These are phyloP conservation scores for Amblyraja radiata DNA, from an alignment of 2,797 vertebrate genomes.

Conservation along the genomic window DNA sequence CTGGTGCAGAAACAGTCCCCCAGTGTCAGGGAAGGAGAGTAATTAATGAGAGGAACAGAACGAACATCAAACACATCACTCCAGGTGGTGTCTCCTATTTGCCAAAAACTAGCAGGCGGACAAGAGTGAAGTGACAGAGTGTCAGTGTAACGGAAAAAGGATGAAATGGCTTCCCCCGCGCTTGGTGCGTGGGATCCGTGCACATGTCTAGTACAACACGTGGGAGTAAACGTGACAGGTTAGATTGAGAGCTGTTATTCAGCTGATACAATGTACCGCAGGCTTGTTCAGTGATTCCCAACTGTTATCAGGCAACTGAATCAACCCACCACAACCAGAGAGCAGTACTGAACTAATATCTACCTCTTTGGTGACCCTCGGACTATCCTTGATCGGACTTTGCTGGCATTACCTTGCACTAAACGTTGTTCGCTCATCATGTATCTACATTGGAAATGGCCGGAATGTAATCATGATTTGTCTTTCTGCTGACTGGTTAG, in stretches of 20 bases:
- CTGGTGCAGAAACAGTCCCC: constrained; percentile 59
- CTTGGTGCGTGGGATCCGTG: constrained; percentile 51
- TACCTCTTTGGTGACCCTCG: too few species aligned
- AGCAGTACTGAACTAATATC: too few species aligned
- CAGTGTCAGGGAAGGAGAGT: constrained; percentile 53
- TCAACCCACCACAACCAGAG: too few species aligned
- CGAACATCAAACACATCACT: constrained; percentile 66
- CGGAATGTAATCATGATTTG: too few species aligned
- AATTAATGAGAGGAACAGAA: constrained; percentile 66
- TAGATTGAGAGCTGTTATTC: neutral
- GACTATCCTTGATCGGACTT: too few species aligned
- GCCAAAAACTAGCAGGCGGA: constrained; percentile 69
- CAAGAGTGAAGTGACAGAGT: constrained; percentile 69
- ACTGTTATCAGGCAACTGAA: too few species aligned
- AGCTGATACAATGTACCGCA: neutral
- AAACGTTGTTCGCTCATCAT: too few species aligned
- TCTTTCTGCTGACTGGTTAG: too few species aligned
- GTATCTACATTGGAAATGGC: too few species aligned
- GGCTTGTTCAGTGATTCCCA: neutral
- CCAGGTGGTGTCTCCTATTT: constrained; percentile 67
- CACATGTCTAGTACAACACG: constrained; percentile 43
- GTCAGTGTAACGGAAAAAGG: constrained; percentile 66
- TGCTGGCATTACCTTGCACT: too few species aligned
- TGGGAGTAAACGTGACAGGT: constrained; percentile 45
- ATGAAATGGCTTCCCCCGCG: constrained; percentile 61